Base-by-base conservation (phyloP, 64 coral and sea anemone species). In the Stylophora pistillata region DNA sequence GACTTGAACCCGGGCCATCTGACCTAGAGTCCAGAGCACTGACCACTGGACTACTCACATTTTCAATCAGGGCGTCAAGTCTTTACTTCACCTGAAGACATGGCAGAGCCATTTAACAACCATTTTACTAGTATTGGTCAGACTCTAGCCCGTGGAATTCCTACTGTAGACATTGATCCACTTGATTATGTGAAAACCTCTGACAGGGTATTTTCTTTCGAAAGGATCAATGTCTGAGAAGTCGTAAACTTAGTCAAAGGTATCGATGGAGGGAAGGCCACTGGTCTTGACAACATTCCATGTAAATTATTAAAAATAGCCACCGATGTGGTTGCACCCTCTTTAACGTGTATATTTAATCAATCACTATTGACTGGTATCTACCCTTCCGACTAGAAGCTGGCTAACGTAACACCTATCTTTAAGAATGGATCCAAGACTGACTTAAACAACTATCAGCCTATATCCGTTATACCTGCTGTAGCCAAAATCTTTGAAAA, bases 51-150 rank as follows among this genome's bases (percentile, higher is more conserved):
- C n/a, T n/a, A n/a, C n/a, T n/a, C n/a, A n/a, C n/a, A n/a, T n/a
- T n/a, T n/a, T 18, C 53, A 76, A 53, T 13, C 41, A 76, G 82
- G 62, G 28, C 21, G 70, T 20, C 64, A 71, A 47, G 29, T 68
- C 25, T 25, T 85, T 14, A 54, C 58, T 31, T 18, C 82, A 20
- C 27, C 74, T 47, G 59, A 33, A 7, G 87, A 89, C 5, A 89
- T 89, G 18, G 74, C 87, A 31, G 74, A 70, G 47, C 27, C 74
- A 4, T 78, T 89, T 20, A 89, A 89, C 18, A 33, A 53, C 3
- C 87, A 89, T 65, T 76, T 89, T 77, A 60, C 74, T 15, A 78
- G 61, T 57, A 56, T 60, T 26, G 71, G 86, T 31, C 25, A 57
- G 14, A 20, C 68, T 16, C 71, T 76, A 89, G 74, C 72, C 13